Conservation (phyloP, 2,113 vertebrate species). For the Proteles cristata region DNA sequence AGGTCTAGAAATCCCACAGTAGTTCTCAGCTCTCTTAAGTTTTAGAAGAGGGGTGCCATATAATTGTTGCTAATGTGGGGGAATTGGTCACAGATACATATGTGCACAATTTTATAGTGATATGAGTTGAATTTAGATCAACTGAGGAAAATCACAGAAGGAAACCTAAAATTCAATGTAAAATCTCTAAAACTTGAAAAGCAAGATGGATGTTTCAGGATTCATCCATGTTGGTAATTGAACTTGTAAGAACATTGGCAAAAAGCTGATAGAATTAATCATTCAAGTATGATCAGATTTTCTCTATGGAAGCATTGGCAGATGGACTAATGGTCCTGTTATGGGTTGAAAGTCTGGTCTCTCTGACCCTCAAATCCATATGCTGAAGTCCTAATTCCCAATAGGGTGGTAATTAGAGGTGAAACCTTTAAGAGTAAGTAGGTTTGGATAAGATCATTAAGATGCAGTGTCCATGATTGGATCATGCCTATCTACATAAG, state of each 20-base stretch:
- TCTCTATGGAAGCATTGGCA: background rate
- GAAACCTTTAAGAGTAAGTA: background rate
- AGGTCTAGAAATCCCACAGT: background rate
- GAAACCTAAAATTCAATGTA: background rate
- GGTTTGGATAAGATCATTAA: background rate
- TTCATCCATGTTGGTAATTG: background rate
- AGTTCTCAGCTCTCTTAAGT: background rate
- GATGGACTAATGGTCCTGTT: background rate
- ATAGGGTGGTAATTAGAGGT: background rate
- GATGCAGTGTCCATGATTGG: background rate
- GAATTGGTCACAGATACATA: background rate
- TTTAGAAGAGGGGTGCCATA: background rate
- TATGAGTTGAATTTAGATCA: background rate
- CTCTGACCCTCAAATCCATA: background rate
- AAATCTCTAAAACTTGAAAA: background rate
- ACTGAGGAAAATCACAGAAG: background rate
- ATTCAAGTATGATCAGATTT: background rate
- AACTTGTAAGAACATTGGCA: background rate
- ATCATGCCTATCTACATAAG: rapidly evolving
- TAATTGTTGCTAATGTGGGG: background rate
- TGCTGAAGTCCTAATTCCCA: background rate
- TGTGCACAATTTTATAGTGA: background rate
- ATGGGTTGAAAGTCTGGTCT: background rate
- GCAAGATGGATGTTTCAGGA: background rate
- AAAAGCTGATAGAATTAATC: background rate